Evolutionary conservation across 2,113 vertebrate species (phyloP).

Genomic region (Dolichallabes microphthalmus): DNA sequence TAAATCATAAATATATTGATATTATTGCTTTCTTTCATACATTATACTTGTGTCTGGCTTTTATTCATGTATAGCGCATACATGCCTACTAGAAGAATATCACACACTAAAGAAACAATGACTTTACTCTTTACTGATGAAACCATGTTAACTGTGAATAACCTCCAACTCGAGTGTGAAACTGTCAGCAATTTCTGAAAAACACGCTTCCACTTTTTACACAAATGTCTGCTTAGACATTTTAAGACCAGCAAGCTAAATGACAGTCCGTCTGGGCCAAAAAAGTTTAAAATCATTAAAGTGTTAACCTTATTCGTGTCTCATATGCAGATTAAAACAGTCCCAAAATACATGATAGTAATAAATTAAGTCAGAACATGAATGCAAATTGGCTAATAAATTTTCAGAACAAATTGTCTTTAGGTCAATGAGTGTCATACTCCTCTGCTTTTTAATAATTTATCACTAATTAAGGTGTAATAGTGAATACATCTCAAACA

Average conservation of each 20-base stretch:
- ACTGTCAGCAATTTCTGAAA: not conserved
- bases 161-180: not conserved
- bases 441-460: slow-evolving; percentile 34
- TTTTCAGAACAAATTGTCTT: slow-evolving; percentile 22
- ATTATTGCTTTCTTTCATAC: not conserved
- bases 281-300: not conserved
- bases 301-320: slow-evolving; percentile 1
- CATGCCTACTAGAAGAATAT: not conserved
- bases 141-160: not conserved
- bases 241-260: not conserved
- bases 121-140: not conserved
- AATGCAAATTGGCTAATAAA: slow-evolving; percentile 25
- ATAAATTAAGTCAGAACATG: not conserved
- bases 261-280: not conserved
- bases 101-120: not conserved
- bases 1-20: not conserved
- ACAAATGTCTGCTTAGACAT: not conserved
- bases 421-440: slow-evolving; percentile 25
- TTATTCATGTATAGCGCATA: not conserved
- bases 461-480: slow-evolving; percentile 45
- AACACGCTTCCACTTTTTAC: not conserved
- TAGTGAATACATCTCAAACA: slow-evolving; percentile 15
- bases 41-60: not conserved
- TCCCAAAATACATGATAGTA: not conserved
- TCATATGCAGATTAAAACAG: slow-evolving; percentile 10